phyloP scores from a whole-genome alignment of 1,140 invertebrate genomes.

The Drosophila pachea region DNA sequence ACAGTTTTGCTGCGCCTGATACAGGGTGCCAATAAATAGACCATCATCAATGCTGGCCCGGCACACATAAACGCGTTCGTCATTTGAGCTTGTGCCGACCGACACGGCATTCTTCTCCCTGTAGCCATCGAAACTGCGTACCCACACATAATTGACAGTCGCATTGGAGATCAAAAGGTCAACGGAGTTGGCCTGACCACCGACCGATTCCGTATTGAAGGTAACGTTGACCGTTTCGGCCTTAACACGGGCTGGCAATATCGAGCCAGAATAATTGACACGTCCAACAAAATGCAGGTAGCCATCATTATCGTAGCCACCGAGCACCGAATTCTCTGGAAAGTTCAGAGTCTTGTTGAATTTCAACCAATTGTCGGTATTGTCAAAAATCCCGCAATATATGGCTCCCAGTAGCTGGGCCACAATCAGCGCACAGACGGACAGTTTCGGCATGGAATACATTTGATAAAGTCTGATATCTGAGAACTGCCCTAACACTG shows the following conservation, averaged over 20 bases:
- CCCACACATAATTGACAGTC: conserved; percentile 29
- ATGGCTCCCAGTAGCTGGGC: conserved; percentile 33
- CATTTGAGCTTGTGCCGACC: conserved; percentile 29
- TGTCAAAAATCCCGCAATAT: conserved; percentile 30
- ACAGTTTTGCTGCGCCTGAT: conserved; percentile 1
- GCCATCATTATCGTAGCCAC: neutral
- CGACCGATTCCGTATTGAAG: neutral
- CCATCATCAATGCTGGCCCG: conserved; percentile 16
- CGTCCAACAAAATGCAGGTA: neutral
- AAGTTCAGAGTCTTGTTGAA: conserved; percentile 20
- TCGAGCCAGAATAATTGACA: neutral
- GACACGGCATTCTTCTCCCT: conserved; percentile 40
- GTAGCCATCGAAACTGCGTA: conserved; percentile 40
- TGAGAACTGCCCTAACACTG: neutral
- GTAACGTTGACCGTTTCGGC: neutral
- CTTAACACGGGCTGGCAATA: conserved; percentile 1
- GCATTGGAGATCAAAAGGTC: conserved; percentile 42
- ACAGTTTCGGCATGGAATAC: conserved; percentile 8
- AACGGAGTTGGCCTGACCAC: neutral
- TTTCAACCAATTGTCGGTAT: conserved; percentile 35
- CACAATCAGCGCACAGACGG: conserved; percentile 1
- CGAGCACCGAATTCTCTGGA: neutral
- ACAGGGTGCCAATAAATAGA: conserved; percentile 40
- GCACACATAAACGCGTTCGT: conserved; percentile 45
- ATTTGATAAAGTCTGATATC: conserved; percentile 10